Conservation (phyloP, 2,797 vertebrate species). For the Xiphophorus birchmanni region DNA sequence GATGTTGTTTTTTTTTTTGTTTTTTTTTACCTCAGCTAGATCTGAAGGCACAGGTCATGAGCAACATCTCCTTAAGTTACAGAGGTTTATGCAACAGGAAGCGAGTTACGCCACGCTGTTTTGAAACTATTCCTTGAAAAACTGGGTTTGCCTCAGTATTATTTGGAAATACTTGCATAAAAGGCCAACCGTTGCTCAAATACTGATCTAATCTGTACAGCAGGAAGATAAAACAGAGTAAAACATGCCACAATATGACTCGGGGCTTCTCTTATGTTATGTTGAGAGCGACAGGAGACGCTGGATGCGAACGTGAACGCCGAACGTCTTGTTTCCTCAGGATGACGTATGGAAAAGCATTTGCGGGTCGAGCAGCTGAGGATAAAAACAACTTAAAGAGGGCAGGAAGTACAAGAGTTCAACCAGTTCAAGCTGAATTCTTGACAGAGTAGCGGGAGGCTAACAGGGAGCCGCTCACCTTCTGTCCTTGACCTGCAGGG, state of each 20-base stretch:
- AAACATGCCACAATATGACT: neutral
- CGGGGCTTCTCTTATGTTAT: neutral
- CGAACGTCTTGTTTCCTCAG: constrained; percentile 1
- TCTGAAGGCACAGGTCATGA: neutral
- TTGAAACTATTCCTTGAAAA: constrained; percentile 49
- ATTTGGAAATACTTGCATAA: constrained; percentile 34
- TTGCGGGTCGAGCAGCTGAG: neutral
- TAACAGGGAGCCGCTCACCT: constrained; percentile 49
- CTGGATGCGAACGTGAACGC: neutral
- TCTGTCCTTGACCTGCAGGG: constrained; percentile 47
- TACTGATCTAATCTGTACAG: neutral
- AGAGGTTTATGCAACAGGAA: constrained; percentile 53
- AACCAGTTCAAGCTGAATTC: constrained; percentile 51
- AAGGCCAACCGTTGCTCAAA: neutral
- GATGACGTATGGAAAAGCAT: neutral
- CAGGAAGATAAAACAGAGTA: neutral
- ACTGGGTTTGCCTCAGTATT: constrained; percentile 10
- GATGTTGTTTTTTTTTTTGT: no score
- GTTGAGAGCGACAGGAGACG: neutral
- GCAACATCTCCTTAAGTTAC: neutral
- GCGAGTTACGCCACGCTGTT: constrained; percentile 46
- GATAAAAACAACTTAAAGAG: constrained; percentile 19
- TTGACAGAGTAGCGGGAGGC: constrained; percentile 49
- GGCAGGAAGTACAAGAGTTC: constrained; percentile 18
- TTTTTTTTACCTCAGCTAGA: no score